Evolutionary conservation across 2,113 vertebrate genomes (phyloP).

Genomic region (Clarias batrachus): DNA sequence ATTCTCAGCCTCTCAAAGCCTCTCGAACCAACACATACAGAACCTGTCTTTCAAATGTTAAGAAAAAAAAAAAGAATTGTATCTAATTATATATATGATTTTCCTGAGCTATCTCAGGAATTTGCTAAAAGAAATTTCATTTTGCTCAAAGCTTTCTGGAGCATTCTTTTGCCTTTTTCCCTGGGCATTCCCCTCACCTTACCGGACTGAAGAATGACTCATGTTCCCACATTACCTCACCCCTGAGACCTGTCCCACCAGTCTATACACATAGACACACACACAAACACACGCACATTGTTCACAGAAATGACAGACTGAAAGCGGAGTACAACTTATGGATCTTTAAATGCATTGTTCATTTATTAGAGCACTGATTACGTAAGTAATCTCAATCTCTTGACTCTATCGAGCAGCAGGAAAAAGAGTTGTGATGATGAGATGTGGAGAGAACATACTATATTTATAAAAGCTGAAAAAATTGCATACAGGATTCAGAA

Average conservation of each 20-base stretch:
- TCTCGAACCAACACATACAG: not conserved
- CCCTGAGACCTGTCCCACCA: conserved; percentile 20
- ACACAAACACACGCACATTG: conserved; percentile 2
- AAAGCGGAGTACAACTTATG: not conserved
- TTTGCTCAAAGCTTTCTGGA: not conserved
- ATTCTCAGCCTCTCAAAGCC: not conserved
- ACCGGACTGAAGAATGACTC: conserved; percentile 11
- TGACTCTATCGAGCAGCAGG: not conserved
- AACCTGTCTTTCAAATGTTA: not conserved
- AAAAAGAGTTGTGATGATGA: conserved; percentile 35
- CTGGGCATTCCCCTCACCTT: conserved; percentile 26
- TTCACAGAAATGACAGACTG: not conserved
- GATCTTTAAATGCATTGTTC: not conserved
- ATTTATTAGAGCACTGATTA: conserved; percentile 5
- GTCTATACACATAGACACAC: conserved; percentile 11
- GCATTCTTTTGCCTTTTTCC: not conserved
- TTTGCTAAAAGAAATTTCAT: not conserved
- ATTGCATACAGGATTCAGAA: conserved; percentile 17
- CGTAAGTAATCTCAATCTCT: not conserved
- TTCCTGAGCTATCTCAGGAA: not conserved
- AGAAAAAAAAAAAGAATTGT: not conserved
- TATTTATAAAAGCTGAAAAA: conserved; percentile 45
- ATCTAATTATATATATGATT: not conserved
- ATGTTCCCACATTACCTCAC: conserved; percentile 46
- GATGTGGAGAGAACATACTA: conserved; percentile 31